Conservation (phyloP, 2,888 invertebrate genomes). For the Penaeus monodon region DNA sequence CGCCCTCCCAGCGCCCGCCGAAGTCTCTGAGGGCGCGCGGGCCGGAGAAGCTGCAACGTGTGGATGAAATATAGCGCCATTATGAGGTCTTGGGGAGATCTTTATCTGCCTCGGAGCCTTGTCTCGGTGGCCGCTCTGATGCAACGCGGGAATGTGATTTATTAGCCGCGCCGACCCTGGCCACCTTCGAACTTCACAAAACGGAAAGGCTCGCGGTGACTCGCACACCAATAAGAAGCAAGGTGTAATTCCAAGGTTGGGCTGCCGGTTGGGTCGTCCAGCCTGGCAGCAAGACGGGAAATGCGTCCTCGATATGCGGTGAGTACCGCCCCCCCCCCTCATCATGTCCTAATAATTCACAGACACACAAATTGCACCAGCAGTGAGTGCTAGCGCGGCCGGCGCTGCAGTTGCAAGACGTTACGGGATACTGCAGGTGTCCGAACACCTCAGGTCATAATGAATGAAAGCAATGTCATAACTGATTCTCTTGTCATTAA, state of each 20-base stretch:
- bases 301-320: too few relatives aligned
- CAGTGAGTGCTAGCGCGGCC: too few relatives aligned
- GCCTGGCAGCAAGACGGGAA: too few relatives aligned
- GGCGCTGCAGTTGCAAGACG: too few relatives aligned
- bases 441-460: too few relatives aligned
- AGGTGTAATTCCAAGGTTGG: not conserved
- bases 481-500: too few relatives aligned
- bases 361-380: too few relatives aligned
- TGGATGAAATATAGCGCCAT: constrained; percentile 59
- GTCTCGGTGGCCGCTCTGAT: constrained; percentile 44
- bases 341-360: too few relatives aligned
- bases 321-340: too few relatives aligned
- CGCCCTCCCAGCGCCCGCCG: constrained; percentile 16
- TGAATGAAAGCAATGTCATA: too few relatives aligned
- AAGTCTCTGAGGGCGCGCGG: constrained; percentile 16
- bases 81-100: constrained; percentile 58
- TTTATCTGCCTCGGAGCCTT: constrained; percentile 49
- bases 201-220: constrained; percentile 30
- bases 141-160: constrained; percentile 41
- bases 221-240: constrained; percentile 35
- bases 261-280: too few relatives aligned
- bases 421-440: too few relatives aligned
- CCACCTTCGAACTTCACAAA: constrained; percentile 41
- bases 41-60: constrained; percentile 47
- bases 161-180: constrained; percentile 9